Percentiles rank a stretch among this genome's conserved stretches.
Conservation (phyloP, 1,140 invertebrate genomes). For the Diprion similis region DNA sequence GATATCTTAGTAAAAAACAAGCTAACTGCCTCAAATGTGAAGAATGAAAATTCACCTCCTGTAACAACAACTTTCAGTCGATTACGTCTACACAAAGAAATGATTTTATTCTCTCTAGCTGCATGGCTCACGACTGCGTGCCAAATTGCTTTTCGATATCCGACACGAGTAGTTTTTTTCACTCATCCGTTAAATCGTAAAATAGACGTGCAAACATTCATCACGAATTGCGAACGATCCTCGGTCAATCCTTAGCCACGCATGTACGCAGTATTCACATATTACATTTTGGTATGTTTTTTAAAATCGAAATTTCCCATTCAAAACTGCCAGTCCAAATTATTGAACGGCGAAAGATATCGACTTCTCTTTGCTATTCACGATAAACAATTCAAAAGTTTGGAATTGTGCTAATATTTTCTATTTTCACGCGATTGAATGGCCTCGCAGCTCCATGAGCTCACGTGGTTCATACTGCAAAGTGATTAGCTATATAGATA, state of each 20-base stretch:
- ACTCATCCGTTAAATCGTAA: background rate
- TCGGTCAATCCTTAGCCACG: background rate
- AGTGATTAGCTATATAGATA: too few relatives aligned
- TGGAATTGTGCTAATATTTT: background rate
- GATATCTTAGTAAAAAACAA: too few relatives aligned
- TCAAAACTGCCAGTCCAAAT: too few relatives aligned
- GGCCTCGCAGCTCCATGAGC: background rate
- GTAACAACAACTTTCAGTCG: background rate
- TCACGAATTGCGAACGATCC: background rate
- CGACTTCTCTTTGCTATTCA: background rate
- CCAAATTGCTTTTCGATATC: slow-evolving; percentile 4
- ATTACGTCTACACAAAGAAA: background rate
- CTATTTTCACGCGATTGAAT: background rate
- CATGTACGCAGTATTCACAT: too few relatives aligned
- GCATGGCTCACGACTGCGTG: background rate
- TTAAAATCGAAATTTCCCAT: too few relatives aligned
- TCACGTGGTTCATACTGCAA: background rate
- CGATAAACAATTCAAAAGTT: background rate
- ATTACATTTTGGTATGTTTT: too few relatives aligned
- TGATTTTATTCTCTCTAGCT: background rate
- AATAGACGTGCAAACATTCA: background rate
- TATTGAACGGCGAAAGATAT: background rate
- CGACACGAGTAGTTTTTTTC: background rate
- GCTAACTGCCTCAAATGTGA: background rate
- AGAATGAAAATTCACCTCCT: background rate